Base-by-base conservation (phyloP, 2,113 vertebrate species). In the Ceuthmochares aereus region DNA sequence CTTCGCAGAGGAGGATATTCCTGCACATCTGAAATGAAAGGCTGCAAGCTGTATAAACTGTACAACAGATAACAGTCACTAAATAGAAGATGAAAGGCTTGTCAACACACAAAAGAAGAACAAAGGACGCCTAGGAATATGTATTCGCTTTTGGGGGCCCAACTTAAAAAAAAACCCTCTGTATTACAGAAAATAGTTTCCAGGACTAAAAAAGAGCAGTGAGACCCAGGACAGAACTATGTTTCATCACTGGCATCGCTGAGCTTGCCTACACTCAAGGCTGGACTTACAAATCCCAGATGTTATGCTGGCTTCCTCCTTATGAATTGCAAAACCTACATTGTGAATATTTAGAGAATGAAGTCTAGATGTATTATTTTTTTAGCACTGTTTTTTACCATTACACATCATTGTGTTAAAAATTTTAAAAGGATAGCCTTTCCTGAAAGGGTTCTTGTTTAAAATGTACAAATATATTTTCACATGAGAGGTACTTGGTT, bases 1-100 rank as follows among this genome's bases (percentile, higher is more conserved):
- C 21, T 4, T 12, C 12, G 3, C 10, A 16, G 64, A 18, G 20
- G 0, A n/a, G 55, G 62, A 25, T 27, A 4, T 3, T 1, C 14
- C 22, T 5, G 60, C 45, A 10, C 45, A 11, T 1, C 26, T 54
- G 7, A 15, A 67, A 12, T 1, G 9, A 27, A 62, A 59, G 32
- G n/a, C 43, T 10, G 1, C 4, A 54, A 42, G 43, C 30, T 27
- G 3, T 0, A n/a, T 0, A 6, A 43, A 13, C 30, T 18, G 21
- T 1, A 18, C 14, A 17, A 68, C 14, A 58, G 29, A 29, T 16
- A 12, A 12, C 0, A 42, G 6, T 29, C 21, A 12, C 55, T 5
- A 21, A n/a, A 62, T 0, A 25, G 16, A 49, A 55, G 37, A 49
- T 4, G 56, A 81, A 26, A 36, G 54, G 12, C 7, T 13, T 82